phyloP scores from a whole-genome alignment of 1,140 invertebrate species.

The Bombus fervidus region DNA sequence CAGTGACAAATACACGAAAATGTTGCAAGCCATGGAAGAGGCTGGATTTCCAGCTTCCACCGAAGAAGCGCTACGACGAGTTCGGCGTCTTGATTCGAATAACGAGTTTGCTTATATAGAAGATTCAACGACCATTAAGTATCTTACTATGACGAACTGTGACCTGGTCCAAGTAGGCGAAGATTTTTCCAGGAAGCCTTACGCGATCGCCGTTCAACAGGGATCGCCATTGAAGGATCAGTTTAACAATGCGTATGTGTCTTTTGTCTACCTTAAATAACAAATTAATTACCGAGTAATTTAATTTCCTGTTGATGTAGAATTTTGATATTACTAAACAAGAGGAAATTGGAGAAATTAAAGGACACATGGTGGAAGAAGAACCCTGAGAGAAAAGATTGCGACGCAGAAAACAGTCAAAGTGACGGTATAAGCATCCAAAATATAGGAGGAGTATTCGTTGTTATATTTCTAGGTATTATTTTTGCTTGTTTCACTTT shows the following conservation, averaged over 20 bases:
- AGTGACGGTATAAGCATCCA: slow-evolving; percentile 98
- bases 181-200: slow-evolving; percentile 98
- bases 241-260: slow-evolving; percentile 93
- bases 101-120: slow-evolving; percentile 97
- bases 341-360: slow-evolving; percentile 94
- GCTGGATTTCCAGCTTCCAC: slow-evolving; percentile 89
- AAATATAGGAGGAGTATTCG: slow-evolving; percentile 98
- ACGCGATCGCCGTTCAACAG: slow-evolving; percentile 97
- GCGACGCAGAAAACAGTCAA: slow-evolving; percentile 94
- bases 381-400: slow-evolving; percentile 90
- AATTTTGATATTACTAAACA: slow-evolving; percentile 95
- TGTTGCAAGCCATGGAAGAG: slow-evolving; percentile 98
- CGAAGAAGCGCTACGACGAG: slow-evolving; percentile 90
- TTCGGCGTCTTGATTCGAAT: slow-evolving; percentile 86
- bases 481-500: slow-evolving; percentile 94
- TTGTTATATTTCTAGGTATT: slow-evolving; percentile 97
- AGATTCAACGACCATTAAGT: slow-evolving; percentile 96
- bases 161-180: slow-evolving; percentile 95
- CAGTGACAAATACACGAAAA: slow-evolving; percentile 98
- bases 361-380: slow-evolving; percentile 98
- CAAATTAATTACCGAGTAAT: not conserved
- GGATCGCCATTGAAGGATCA: slow-evolving; percentile 96
- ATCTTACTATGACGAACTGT: slow-evolving; percentile 93
- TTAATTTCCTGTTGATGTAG: not conserved
- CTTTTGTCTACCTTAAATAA: not conserved